Percentiles rank a stretch among this genome's conserved stretches.
phyloP scores from a whole-genome alignment of 1,140 invertebrate genomes.

The Tenebrio molitor region DNA sequence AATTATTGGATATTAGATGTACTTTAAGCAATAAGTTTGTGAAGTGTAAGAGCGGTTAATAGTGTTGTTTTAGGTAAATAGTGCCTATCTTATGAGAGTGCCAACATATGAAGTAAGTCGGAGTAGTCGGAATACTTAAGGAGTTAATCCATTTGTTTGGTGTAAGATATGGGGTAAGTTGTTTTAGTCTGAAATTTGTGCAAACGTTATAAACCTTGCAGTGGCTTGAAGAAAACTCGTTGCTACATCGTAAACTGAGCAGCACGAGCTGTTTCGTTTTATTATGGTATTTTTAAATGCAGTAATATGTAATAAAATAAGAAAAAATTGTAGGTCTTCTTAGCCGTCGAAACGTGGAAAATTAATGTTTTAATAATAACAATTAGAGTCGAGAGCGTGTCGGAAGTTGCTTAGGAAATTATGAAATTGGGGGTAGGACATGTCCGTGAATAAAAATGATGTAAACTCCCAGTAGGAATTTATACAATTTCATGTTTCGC shows the following conservation, averaged over 20 bases:
- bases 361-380: conserved; percentile 31
- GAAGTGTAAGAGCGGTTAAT: conserved; percentile 21
- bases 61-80: conserved; percentile 41
- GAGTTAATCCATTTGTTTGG: conserved; percentile 45
- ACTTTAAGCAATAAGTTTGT: conserved; percentile 23
- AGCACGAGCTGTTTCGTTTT: conserved; percentile 25
- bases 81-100: conserved; percentile 10
- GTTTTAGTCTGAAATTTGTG: conserved; percentile 40
- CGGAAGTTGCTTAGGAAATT: conserved; percentile 18
- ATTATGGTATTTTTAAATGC: conserved; percentile 27
- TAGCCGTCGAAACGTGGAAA: not conserved
- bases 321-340: not conserved
- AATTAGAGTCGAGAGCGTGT: conserved; percentile 13
- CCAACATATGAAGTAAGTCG: conserved; percentile 41
- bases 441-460: conserved; percentile 31
- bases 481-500: conserved; percentile 15
- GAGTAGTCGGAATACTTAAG: conserved; percentile 44
- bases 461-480: conserved; percentile 25
- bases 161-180: conserved; percentile 39
- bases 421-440: conserved; percentile 15
- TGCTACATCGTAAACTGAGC: conserved; percentile 29
- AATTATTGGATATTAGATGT: conserved; percentile 4
- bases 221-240: conserved; percentile 26
- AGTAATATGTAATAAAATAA: conserved; percentile 14
- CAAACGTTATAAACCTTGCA: conserved; percentile 44